Evolutionary conservation across 2,797 vertebrate species (phyloP).

Genomic region (Megaceryle alcyon): DNA sequence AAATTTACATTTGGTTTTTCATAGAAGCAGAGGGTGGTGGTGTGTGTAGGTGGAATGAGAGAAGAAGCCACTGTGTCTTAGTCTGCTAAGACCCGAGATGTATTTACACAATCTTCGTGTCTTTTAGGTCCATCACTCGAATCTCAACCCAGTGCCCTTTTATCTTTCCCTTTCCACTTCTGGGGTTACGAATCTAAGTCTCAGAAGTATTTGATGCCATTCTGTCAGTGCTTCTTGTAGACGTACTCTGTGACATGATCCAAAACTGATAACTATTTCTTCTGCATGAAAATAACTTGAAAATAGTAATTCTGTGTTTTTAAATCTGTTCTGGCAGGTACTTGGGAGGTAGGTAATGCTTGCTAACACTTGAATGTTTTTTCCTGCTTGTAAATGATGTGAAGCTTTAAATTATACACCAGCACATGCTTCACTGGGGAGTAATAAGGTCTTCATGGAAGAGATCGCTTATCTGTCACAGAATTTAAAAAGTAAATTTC

Average conservation of each 20-base stretch:
- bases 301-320: neutral
- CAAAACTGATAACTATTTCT: neutral
- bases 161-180: neutral
- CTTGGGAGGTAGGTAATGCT: neutral
- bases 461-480: neutral
- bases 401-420: neutral
- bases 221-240: neutral
- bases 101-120: fast-evolving
- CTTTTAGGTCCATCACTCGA: neutral
- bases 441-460: neutral
- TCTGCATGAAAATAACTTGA: neutral
- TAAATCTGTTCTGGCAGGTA: neutral
- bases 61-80: neutral
- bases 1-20: neutral
- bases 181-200: neutral
- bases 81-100: neutral
- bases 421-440: neutral
- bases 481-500: neutral
- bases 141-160: neutral
- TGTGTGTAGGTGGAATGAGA: fast-evolving
- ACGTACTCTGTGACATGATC: neutral
- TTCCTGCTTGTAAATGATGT: neutral
- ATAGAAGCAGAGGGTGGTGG: neutral
- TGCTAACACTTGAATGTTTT: neutral
- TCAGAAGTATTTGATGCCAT: neutral